Conservation (phyloP, 2,888 invertebrate species). For the Hydraecia micacea region DNA sequence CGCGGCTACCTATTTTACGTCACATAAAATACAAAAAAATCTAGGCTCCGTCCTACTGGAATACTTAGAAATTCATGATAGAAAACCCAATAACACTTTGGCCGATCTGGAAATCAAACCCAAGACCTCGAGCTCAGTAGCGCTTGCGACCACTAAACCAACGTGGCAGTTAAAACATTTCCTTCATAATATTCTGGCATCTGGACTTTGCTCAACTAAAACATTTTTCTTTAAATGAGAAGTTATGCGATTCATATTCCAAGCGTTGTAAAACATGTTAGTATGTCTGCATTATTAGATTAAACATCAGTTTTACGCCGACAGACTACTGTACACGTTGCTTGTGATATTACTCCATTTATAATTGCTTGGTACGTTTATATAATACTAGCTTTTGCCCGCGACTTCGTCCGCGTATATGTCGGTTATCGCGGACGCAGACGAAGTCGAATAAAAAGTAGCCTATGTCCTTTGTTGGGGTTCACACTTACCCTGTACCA, state of each 20-base stretch:
- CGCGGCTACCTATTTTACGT: too few species aligned
- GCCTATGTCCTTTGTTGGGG: too few species aligned
- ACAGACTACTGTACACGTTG: slow-evolving; percentile 33
- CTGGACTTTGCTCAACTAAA: neutral
- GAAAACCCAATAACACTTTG: neutral
- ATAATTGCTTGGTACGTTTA: slow-evolving; percentile 17
- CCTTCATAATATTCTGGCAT: neutral
- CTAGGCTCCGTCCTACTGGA: too few species aligned
- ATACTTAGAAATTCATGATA: neutral
- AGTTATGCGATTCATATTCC: slow-evolving; percentile 17
- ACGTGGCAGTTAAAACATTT: neutral
- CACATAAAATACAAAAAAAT: too few species aligned
- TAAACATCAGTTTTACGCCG: slow-evolving; percentile 26
- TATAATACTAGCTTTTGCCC: too few species aligned
- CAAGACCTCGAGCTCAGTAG: neutral
- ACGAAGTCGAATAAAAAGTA: too few species aligned
- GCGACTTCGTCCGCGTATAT: too few species aligned
- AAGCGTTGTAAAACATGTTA: slow-evolving; percentile 36
- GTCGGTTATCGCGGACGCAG: too few species aligned
- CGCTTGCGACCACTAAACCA: neutral
- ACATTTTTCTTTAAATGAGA: slow-evolving; percentile 7
- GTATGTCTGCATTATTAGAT: slow-evolving; percentile 43
- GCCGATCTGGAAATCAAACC: neutral
- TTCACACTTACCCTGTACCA: too few species aligned
- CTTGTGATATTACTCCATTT: slow-evolving; percentile 18